A percentile compares a stretch with the other conserved stretches of the same genome.
These are phyloP conservation scores for Lophotis ruficrista DNA, from an alignment of 2,113 vertebrate genomes.

Conservation along the genomic window DNA sequence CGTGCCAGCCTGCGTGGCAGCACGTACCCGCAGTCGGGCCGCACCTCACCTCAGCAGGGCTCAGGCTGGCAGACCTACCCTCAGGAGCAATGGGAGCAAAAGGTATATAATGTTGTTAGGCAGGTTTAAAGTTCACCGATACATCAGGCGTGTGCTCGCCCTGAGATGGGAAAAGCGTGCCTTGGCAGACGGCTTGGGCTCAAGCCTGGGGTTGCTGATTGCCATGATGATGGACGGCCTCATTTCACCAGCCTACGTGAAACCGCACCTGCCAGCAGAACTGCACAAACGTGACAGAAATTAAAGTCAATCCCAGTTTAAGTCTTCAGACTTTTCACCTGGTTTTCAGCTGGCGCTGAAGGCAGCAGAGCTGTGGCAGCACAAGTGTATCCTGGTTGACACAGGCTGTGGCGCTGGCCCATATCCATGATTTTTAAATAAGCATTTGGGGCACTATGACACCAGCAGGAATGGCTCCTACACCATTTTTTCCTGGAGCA, in stretches of 20 bases:
- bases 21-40: neutral
- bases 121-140: neutral
- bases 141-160: accelerated
- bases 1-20: accelerated
- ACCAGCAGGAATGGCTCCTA: neutral
- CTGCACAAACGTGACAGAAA: neutral
- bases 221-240: accelerated
- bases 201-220: neutral
- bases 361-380: neutral
- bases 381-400: neutral
- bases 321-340: neutral
- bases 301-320: neutral
- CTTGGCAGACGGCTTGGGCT: neutral
- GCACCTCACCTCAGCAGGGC: neutral
- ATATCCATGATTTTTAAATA: neutral
- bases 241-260: neutral
- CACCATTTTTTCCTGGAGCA: neutral
- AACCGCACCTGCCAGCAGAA: neutral
- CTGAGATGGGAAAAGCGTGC: accelerated
- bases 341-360: neutral
- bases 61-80: accelerated
- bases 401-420: neutral
- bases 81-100: neutral
- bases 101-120: neutral
- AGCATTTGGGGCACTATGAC: neutral